Evolutionary conservation across 2,888 invertebrate genomes (phyloP).

Genomic region (Panopea generosa): DNA sequence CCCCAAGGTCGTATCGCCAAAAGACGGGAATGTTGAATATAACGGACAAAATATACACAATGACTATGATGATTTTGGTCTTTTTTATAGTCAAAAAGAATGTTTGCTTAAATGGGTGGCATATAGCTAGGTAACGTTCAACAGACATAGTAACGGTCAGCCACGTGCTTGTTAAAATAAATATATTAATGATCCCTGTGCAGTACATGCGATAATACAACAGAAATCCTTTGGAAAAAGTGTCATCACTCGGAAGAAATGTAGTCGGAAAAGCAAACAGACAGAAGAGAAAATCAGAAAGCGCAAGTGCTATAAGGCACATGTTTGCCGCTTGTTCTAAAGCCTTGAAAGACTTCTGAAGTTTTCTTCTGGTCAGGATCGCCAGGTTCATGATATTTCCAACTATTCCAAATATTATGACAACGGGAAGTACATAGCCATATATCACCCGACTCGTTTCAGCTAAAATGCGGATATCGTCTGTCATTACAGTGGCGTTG

Average conservation of each 20-base stretch:
- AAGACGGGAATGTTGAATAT: slow-evolving; percentile 89
- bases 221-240: slow-evolving; percentile 87
- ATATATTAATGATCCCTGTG: slow-evolving; percentile 81
- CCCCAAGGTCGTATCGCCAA: slow-evolving; percentile 75
- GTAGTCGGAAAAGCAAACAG: slow-evolving; percentile 87
- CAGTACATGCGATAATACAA: slow-evolving; percentile 78
- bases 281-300: slow-evolving; percentile 89
- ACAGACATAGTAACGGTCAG: slow-evolving; percentile 91
- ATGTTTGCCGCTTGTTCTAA: slow-evolving; percentile 93
- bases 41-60: slow-evolving; percentile 89
- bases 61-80: slow-evolving; percentile 88
- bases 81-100: slow-evolving; percentile 88
- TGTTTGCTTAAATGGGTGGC: slow-evolving; percentile 90
- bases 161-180: slow-evolving; percentile 90
- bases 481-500: slow-evolving; percentile 51
- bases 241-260: slow-evolving; percentile 74
- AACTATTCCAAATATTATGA: slow-evolving; percentile 90
- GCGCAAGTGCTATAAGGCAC: slow-evolving; percentile 91
- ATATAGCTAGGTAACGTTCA: slow-evolving; percentile 91
- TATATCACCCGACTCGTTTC: slow-evolving; percentile 73
- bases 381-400: slow-evolving; percentile 92
- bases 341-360: slow-evolving; percentile 86
- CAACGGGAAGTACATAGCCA: slow-evolving; percentile 88
- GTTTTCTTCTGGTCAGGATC: slow-evolving; percentile 89
- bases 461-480: slow-evolving; percentile 46